These are phyloP conservation scores for Anhinga anhinga DNA, from an alignment of 2,113 vertebrate genomes.

Conservation along the genomic window DNA sequence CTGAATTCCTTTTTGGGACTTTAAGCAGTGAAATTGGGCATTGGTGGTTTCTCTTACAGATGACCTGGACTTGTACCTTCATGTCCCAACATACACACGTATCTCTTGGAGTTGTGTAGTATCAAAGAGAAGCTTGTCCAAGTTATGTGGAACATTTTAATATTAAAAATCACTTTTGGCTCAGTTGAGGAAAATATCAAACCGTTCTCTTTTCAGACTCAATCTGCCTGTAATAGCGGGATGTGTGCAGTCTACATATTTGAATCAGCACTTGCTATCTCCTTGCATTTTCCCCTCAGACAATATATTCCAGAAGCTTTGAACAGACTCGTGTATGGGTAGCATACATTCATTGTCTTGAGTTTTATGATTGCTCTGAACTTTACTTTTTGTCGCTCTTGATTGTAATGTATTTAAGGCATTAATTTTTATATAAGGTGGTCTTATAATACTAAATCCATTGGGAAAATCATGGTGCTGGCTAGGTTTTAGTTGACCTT, in stretches of 20 bases:
- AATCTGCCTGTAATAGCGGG: not conserved
- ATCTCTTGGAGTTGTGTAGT: not conserved
- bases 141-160: not conserved
- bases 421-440: not conserved
- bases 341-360: not conserved
- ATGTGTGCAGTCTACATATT: not conserved
- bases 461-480: not conserved
- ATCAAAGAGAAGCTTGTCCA: not conserved
- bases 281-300: not conserved
- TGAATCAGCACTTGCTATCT: not conserved
- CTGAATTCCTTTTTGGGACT: not conserved
- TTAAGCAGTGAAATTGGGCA: not conserved
- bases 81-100: not conserved
- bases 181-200: not conserved
- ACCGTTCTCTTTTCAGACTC: not conserved
- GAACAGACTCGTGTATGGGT: fast-evolving
- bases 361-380: not conserved
- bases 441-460: not conserved
- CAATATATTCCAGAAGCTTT: not conserved
- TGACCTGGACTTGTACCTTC: not conserved
- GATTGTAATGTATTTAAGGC: not conserved
- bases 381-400: not conserved
- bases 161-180: not conserved
- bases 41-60: not conserved
- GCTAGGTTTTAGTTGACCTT: not conserved